A percentile compares a stretch with the other conserved stretches of the same genome.
Conservation (phyloP, 2,888 invertebrate genomes). For the Microchrysa polita region DNA sequence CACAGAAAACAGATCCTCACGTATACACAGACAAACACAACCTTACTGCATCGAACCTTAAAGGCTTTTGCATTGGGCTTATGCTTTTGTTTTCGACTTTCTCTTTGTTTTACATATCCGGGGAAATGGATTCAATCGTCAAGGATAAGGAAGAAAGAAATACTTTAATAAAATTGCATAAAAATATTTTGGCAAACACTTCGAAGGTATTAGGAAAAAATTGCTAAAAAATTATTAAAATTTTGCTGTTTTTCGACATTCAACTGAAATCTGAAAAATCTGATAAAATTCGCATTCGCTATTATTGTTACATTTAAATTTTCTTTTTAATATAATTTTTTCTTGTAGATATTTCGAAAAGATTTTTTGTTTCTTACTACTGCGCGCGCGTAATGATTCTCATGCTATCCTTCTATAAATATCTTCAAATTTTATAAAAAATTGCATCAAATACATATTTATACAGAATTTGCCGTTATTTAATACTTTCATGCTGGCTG, state of each 20-base stretch:
- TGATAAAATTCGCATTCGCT: not conserved
- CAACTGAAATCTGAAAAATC: slow-evolving; percentile 36
- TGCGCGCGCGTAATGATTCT: slow-evolving; percentile 34
- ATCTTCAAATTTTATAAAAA: slow-evolving; percentile 35
- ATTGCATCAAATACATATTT: slow-evolving; percentile 28
- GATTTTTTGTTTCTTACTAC: too few species aligned
- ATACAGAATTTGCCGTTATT: slow-evolving; percentile 31
- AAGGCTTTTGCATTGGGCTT: too few species aligned
- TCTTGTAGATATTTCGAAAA: slow-evolving; percentile 36
- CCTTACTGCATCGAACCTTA: too few species aligned
- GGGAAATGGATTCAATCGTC: not conserved
- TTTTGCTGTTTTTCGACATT: slow-evolving; percentile 29
- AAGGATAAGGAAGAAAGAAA: not conserved
- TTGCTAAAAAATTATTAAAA: not conserved
- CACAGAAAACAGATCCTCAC: too few species aligned
- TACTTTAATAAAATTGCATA: not conserved
- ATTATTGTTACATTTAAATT: slow-evolving; percentile 14
- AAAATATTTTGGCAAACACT: not conserved
- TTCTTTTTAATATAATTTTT: slow-evolving; percentile 6
- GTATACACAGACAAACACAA: too few species aligned
- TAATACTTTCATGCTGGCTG: not conserved
- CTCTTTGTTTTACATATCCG: not conserved
- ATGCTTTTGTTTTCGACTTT: not conserved
- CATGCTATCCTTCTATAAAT: too few species aligned
- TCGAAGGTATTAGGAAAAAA: not conserved